A percentile compares a stretch with the other conserved stretches of the same genome.
Evolutionary conservation across 2,888 invertebrate genomes (phyloP).

Genomic region (Melinopterus prodromus): DNA sequence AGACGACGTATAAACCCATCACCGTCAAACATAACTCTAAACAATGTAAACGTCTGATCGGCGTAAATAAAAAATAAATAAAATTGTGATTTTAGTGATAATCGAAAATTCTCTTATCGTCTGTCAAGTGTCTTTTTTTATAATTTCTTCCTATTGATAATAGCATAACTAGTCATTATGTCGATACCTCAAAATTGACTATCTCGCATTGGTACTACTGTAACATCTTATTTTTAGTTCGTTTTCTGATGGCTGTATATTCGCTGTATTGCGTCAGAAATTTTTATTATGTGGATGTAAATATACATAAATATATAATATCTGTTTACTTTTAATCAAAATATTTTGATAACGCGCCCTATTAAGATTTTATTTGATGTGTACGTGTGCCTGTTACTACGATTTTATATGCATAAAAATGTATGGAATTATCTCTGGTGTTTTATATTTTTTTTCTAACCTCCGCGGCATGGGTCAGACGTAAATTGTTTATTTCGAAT

Average conservation of each 20-base stretch:
- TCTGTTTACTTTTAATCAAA: background rate
- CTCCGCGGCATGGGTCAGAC: too few relatives aligned
- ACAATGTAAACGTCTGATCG: conserved; percentile 8
- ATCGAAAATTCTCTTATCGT: background rate
- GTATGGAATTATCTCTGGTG: too few relatives aligned
- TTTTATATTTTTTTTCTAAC: too few relatives aligned
- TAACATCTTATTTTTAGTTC: background rate
- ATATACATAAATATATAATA: background rate
- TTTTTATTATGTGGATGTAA: background rate
- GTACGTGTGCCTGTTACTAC: background rate
- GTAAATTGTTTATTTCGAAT: too few relatives aligned
- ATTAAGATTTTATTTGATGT: background rate
- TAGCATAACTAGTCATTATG: background rate
- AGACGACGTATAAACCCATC: conserved; percentile 55
- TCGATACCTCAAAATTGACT: background rate
- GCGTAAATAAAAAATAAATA: background rate
- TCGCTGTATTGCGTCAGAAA: background rate
- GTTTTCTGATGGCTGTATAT: background rate
- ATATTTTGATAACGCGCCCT: background rate
- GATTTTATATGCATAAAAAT: background rate
- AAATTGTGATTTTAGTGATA: conserved; percentile 21
- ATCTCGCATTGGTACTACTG: background rate
- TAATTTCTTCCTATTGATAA: background rate
- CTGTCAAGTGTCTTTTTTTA: background rate
- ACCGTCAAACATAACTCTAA: conserved; percentile 35